These are phyloP conservation scores for Acanthis flammea DNA, from an alignment of 2,797 vertebrate species.

Conservation along the genomic window DNA sequence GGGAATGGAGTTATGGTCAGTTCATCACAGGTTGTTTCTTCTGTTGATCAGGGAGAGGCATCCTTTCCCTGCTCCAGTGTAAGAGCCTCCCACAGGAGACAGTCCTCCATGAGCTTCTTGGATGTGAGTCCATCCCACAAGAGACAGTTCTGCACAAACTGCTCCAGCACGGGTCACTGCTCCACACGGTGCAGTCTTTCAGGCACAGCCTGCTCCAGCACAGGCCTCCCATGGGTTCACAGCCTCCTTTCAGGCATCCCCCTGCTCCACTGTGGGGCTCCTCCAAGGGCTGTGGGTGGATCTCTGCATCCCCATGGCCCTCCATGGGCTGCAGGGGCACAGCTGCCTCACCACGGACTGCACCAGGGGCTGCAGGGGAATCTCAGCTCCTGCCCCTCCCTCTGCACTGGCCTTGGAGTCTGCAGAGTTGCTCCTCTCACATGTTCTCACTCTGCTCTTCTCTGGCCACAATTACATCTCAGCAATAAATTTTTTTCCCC, in stretches of 20 bases:
- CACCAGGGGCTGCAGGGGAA: not conserved
- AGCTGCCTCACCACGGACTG: not conserved
- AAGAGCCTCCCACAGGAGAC: not conserved
- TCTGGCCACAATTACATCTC: not conserved
- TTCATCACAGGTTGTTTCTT: not conserved
- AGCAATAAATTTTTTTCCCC: not conserved
- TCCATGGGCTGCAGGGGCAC: not conserved
- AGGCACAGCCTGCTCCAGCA: not conserved
- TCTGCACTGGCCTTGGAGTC: not conserved
- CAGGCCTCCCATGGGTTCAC: fast-evolving
- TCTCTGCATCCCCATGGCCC: fast-evolving
- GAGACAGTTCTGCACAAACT: not conserved
- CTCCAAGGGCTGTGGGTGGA: fast-evolving
- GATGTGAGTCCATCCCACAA: not conserved
- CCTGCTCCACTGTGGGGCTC: fast-evolving
- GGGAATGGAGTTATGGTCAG: not conserved
- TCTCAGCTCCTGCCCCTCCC: not conserved
- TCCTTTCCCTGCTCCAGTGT: not conserved
- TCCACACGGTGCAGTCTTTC: not conserved
- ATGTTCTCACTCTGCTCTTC: fast-evolving
- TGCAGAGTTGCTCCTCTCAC: not conserved
- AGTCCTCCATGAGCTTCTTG: not conserved
- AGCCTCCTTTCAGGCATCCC: not conserved
- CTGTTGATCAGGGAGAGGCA: not conserved
- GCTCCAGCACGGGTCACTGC: fast-evolving